Evolutionary conservation across 2,888 invertebrate species (phyloP), one percentile per base, ranked within the genome.

Genomic region (Hyposoter didymator): DNA sequence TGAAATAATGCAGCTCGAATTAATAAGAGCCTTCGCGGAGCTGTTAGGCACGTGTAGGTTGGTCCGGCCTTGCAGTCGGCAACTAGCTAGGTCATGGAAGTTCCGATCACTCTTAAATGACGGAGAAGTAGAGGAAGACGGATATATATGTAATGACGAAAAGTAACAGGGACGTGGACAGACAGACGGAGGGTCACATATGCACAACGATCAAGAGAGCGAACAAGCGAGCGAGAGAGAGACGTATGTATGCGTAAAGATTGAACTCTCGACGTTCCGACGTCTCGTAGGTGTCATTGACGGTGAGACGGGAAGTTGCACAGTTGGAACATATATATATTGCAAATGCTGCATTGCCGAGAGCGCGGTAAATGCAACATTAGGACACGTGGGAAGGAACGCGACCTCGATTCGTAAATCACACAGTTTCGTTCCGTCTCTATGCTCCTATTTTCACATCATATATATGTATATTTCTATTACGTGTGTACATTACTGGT

Each of bases 281-380:
- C 49, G 82, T 78, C 76, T 83, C 85, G 85, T 85, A 83, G 83
- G 85, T 85, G 85, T 85, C 85, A 85, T 85, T 85, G 85, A 83
- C 85, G 85, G 85, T 66, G 80, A 78, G 82, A 78, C 79, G 75
- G 83, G 85, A 83, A 85, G 82, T 85, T 76, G 85, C 59, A 72
- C 55, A 62, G 66, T 62, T 59, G 35, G 62, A 49, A 17, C 19
- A 55, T 19, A 47, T 35, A 32, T 45, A 49, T 59, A 72, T 66
- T 35, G 74, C 55, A 39, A 72, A 45, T 62, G 75, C 35, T 22
- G 62, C 66, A 72, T 32, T 72, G 67, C 19, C 47, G 43, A 35
- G 72, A 62, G 69, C 28, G 39, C 47, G 52, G 49, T 62, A 19
- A 43, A 62, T 49, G 14, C 59, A 59, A 17, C 64, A 10, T n/a